Conservation (phyloP, 2,797 vertebrate species). For the Channa striata region DNA sequence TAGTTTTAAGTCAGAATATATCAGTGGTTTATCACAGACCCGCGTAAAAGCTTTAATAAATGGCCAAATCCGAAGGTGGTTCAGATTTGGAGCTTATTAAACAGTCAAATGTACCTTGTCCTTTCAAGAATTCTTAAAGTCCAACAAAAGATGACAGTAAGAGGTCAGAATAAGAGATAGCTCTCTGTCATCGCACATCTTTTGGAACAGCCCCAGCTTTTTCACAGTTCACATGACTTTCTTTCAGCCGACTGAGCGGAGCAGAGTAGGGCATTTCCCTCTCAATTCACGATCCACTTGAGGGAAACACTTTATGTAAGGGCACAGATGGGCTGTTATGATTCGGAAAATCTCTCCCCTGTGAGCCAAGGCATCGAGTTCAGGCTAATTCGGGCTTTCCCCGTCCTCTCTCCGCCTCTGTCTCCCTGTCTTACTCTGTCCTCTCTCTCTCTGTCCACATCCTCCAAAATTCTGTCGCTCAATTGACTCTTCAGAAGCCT, state of each 20-base stretch:
- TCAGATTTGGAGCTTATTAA: not conserved
- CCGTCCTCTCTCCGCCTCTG: not conserved
- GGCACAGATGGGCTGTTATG: conserved; percentile 73
- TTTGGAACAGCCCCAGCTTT: conserved; percentile 46
- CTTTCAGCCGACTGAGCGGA: conserved; percentile 61
- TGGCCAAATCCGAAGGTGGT: too few species aligned
- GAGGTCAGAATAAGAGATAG: conserved; percentile 19
- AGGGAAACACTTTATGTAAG: conserved; percentile 74
- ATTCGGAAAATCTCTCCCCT: conserved; percentile 59
- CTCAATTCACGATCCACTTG: conserved; percentile 67
- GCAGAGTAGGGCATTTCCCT: conserved; percentile 65
- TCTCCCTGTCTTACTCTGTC: not conserved
- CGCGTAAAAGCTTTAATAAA: not conserved
- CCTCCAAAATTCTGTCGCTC: conserved; percentile 25
- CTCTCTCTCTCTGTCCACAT: conserved; percentile 13
- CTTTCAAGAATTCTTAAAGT: not conserved
- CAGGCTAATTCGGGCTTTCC: conserved; percentile 31
- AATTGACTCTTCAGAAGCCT: conserved; percentile 47
- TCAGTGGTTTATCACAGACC: not conserved
- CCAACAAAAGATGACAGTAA: conserved; percentile 1
- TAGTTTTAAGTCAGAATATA: not conserved
- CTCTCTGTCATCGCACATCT: conserved; percentile 49
- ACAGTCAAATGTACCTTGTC: not conserved
- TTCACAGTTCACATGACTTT: conserved; percentile 66
- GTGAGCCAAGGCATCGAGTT: conserved; percentile 56